These are phyloP conservation scores for Gryon sp. DNA, from an alignment of 1,140 invertebrate species.

Conservation along the genomic window DNA sequence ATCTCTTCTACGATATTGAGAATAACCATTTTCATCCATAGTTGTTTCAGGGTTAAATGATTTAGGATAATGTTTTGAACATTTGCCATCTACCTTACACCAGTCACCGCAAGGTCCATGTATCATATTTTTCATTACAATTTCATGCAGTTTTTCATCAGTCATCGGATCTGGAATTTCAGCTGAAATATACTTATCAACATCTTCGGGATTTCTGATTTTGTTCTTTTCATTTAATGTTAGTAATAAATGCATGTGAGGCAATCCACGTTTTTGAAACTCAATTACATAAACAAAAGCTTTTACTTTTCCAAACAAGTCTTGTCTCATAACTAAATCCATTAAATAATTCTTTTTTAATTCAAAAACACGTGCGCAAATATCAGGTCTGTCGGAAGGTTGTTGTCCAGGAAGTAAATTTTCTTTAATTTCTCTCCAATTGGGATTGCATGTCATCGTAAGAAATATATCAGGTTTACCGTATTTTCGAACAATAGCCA, in stretches of 20 bases:
- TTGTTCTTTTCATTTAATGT: slow-evolving; percentile 66
- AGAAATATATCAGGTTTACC: slow-evolving; percentile 6
- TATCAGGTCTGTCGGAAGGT: slow-evolving; percentile 47
- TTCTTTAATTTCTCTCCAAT: slow-evolving; percentile 68
- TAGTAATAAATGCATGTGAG: slow-evolving; percentile 77
- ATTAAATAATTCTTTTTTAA: slow-evolving; percentile 38
- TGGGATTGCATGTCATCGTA: slow-evolving; percentile 61
- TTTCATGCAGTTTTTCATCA: slow-evolving; percentile 54
- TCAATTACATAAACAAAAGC: slow-evolving; percentile 75
- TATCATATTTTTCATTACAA: slow-evolving; percentile 53
- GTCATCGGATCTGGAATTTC: slow-evolving; percentile 74
- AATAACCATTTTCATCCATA: slow-evolving; percentile 47
- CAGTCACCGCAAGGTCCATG: slow-evolving; percentile 45
- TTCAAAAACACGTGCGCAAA: slow-evolving; percentile 28
- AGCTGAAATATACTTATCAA: slow-evolving; percentile 74
- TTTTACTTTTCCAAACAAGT: slow-evolving; percentile 32
- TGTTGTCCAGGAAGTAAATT: slow-evolving; percentile 66
- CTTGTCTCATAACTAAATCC: slow-evolving; percentile 18
- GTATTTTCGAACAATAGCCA: slow-evolving; percentile 15
- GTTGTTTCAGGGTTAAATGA: slow-evolving; percentile 27
- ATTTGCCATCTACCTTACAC: slow-evolving; percentile 42
- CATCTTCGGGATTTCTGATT: slow-evolving; percentile 59
- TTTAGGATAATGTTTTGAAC: slow-evolving; percentile 45
- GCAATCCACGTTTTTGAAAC: slow-evolving; percentile 57
- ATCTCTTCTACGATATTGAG: slow-evolving; percentile 25